Conservation (phyloP, 2,888 invertebrate genomes). For the Hydroisotoma schaefferi region DNA sequence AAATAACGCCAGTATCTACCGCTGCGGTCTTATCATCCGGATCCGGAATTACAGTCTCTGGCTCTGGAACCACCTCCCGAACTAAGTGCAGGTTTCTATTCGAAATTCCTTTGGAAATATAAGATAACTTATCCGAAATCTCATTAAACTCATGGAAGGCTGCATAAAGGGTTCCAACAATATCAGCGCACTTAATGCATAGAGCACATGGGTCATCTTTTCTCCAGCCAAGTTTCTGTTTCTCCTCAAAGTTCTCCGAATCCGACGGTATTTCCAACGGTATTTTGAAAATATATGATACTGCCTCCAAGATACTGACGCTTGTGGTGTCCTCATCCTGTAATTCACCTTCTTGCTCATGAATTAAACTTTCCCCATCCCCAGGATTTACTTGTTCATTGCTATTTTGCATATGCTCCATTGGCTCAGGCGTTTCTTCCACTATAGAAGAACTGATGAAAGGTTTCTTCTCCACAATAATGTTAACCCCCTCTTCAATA, state of each 20-base stretch:
- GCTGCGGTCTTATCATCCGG: background rate
- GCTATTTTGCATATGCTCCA: no score
- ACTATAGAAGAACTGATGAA: background rate
- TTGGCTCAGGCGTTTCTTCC: no score
- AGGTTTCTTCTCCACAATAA: background rate
- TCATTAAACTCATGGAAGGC: constrained; percentile 17
- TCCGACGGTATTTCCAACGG: background rate
- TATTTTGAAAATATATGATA: constrained; percentile 13
- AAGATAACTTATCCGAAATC: constrained; percentile 7
- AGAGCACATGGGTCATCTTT: constrained; percentile 15
- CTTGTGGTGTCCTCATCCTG: background rate
- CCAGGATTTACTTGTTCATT: background rate
- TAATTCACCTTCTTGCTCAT: background rate
- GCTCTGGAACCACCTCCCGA: background rate
- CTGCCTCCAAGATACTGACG: constrained; percentile 12
- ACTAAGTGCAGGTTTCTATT: background rate
- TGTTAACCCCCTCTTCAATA: background rate
- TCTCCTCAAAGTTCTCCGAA: background rate
- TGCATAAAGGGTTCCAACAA: constrained; percentile 11
- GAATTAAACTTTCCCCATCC: no score
- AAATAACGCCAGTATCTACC: background rate
- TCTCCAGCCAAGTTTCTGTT: background rate
- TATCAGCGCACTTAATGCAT: constrained; percentile 13
- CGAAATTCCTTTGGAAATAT: constrained; percentile 13
- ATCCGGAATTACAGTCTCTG: background rate